Base-by-base conservation (phyloP, 2,888 invertebrate genomes). In the Ferrisia virgata region DNA sequence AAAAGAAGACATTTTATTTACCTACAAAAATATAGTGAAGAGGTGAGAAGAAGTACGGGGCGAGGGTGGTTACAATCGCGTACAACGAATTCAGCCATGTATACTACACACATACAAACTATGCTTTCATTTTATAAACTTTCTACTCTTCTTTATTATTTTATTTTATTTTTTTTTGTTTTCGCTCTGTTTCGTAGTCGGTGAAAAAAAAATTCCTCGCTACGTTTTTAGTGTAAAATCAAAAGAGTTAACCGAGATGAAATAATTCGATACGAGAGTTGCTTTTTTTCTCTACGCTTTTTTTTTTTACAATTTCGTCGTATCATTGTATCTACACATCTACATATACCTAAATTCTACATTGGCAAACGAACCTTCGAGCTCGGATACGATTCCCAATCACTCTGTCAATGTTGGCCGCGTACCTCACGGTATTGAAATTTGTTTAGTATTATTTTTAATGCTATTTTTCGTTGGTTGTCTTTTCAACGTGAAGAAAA, bases 161-260 rank as follows among this genome's bases (percentile, higher is more conserved):
- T n/a, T 39, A 39, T 58, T 58, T 58, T 8, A 18, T 22, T 64
- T 58, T 64, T 15, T 15, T 5, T 2, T 4, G 15, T 28, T 28
- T 31, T 28, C 28, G 25, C 64, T 25, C 64, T 15, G 31, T 15
- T 13, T 64, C 64, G 64, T 13, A 11, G 2, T 2, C 28, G 3
- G 15, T n/a, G n/a, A n/a, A 15, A 64, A 64, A 58, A 58, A 64
- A 64, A 64, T 15, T n/a, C n/a, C 64, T 28, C 64, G 28, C 28
- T 28, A 28, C 64, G 64, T 28, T 25, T n/a, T 64, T 28, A 53
- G 53, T 53, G 22, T 11, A 64, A 64, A 64, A 64, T 64, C 64
- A 64, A 64, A 64, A 64, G 64, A 64, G 28, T 64, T 64, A 64
- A 64, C 64, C 28, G 28, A 64, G 64, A 64, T 64, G 64, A 64